Evolutionary conservation across 2,888 invertebrate species (phyloP).

Genomic region (Tortrix viridana): DNA sequence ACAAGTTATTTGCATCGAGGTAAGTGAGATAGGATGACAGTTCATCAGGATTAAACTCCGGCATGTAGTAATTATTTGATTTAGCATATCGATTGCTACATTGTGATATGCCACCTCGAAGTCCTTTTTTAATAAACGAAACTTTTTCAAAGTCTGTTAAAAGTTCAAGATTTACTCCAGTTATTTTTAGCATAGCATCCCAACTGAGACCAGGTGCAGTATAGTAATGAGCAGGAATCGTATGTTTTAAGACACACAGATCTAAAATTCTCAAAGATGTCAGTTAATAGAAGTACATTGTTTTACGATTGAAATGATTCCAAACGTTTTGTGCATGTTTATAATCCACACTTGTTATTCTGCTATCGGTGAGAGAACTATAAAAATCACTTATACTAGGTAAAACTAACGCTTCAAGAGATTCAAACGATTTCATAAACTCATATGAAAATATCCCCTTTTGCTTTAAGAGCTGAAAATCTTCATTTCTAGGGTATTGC

Average conservation of each 20-base stretch:
- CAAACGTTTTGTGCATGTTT: slow-evolving; percentile 34
- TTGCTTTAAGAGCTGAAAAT: slow-evolving; percentile 19
- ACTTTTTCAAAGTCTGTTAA: neutral
- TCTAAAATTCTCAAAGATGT: slow-evolving; percentile 40
- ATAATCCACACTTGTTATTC: slow-evolving; percentile 26
- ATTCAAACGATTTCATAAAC: slow-evolving; percentile 21
- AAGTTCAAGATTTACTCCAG: neutral
- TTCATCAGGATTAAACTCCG: slow-evolving; percentile 9
- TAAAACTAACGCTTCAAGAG: slow-evolving; percentile 18
- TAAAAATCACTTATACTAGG: slow-evolving; percentile 32
- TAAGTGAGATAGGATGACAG: neutral
- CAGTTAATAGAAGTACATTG: slow-evolving; percentile 36
- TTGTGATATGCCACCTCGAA: slow-evolving; percentile 4
- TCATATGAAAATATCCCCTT: slow-evolving; percentile 38
- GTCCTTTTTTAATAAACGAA: slow-evolving; percentile 1
- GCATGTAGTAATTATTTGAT: slow-evolving; percentile 2
- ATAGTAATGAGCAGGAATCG: slow-evolving; percentile 34
- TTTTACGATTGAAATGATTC: slow-evolving; percentile 25
- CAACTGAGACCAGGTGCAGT: slow-evolving; percentile 25
- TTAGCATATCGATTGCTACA: slow-evolving; percentile 3
- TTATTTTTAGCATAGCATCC: neutral
- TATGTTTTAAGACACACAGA: slow-evolving; percentile 29
- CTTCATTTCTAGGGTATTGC: neutral
- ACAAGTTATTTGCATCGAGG: slow-evolving; percentile 3
- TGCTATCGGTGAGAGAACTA: slow-evolving; percentile 19